Evolutionary conservation across 2,113 vertebrate species (phyloP), one percentile per base, ranked within the genome.

Genomic region (Podocnemis expansa): DNA sequence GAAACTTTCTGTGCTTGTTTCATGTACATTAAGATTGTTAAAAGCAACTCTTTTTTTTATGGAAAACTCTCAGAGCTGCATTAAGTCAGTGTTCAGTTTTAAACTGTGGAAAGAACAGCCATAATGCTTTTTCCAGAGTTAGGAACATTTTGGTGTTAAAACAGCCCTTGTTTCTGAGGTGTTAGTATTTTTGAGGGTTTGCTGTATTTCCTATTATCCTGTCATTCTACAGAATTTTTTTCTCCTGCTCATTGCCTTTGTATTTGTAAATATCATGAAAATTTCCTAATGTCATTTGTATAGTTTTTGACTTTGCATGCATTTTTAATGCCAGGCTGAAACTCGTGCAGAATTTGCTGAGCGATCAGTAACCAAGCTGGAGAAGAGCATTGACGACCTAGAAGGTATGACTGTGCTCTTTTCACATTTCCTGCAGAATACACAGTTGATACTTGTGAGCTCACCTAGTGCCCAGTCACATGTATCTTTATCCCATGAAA

Each of bases 321-420:
- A 67, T 93, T 90, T 91, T 96, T 49, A 4, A 12, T 91, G 97
- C 27, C 96, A 99, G 99, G 99, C 99, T 98, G 99, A 99, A 98
- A 99, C 99, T 79, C 99, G 99, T 94, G 99, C 99, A 96, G 99
- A 99, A 96, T 99, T 99, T 97, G 98, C 99, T 81, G 99, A 99
- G 98, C 99, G 99, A 98, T 99, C 99, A 96, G 99, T 99, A 98
- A 99, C 99, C 98, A 99, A 99, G 97, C 98, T 99, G 98, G 99
- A 99, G 98, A 99, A 99, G 98, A 99, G 99, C 98, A 99, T 99
- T 92, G 99, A 99, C 97, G 99, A 99, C 97, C 97, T 99, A 98
- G 99, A 99, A 99, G 99, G 99, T 99, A 99, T 82, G 99, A 6
- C 51, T 89, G 96, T 94, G 78, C 41, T 80, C 93, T 94, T 82